Conservation (phyloP, 2,888 invertebrate genomes). For the Temnothorax unifasciatus region DNA sequence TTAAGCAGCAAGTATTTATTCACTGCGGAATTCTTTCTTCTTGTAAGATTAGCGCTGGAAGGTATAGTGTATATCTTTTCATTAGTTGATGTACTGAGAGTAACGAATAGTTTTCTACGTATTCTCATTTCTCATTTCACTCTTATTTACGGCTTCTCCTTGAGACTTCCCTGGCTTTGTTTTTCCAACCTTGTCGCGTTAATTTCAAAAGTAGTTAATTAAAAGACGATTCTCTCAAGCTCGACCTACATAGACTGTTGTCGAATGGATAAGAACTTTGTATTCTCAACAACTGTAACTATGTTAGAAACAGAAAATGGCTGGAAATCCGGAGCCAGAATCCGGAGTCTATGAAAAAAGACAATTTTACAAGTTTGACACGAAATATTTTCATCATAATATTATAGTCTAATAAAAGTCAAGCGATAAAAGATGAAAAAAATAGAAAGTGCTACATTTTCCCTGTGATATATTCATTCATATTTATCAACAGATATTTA, state of each 20-base stretch:
- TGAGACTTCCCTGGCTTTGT: conserved; percentile 26
- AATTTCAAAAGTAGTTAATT: conserved; percentile 73
- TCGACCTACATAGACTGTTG: conserved; percentile 67
- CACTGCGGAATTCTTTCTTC: background rate
- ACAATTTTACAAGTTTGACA: background rate
- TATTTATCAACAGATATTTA: conserved; percentile 3
- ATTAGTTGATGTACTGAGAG: conserved; percentile 31
- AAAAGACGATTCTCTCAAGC: conserved; percentile 64
- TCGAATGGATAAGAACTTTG: conserved; percentile 50
- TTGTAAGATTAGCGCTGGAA: conserved; percentile 5
- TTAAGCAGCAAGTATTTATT: conserved; percentile 23
- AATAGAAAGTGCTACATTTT: background rate
- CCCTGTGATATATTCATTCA: background rate
- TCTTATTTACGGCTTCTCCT: conserved; percentile 11
- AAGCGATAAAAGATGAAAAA: background rate
- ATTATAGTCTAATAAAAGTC: background rate
- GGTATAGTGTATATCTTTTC: conserved; percentile 22
- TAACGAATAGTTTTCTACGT: conserved; percentile 49
- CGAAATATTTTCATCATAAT: background rate
- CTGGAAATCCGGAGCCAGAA: conserved; percentile 3
- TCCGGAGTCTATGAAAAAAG: conserved; percentile 1
- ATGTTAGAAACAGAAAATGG: conserved; percentile 50
- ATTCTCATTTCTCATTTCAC: conserved; percentile 32
- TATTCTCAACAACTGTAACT: conserved; percentile 46
- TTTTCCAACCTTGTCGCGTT: conserved; percentile 58